Evolutionary conservation across 2,888 invertebrate species (phyloP).

Genomic region (Bombylius discolor): DNA sequence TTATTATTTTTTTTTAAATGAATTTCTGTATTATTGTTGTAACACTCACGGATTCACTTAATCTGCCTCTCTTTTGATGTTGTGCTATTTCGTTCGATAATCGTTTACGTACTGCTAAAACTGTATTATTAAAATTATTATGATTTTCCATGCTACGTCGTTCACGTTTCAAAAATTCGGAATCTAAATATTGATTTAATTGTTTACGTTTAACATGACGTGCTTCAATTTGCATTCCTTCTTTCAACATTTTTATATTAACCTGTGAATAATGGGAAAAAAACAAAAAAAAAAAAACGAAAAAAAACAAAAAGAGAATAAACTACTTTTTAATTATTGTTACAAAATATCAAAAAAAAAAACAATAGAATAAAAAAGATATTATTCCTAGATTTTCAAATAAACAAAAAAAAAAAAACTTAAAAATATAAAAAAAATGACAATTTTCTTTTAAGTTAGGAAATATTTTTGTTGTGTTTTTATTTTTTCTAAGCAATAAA

Average conservation of each 20-base stretch:
- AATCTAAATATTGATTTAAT: conserved; percentile 57
- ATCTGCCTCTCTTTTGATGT: conserved; percentile 17
- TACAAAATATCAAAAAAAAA: not conserved
- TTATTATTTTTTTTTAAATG: too few relatives aligned
- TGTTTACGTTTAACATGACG: conserved; percentile 76
- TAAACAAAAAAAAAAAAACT: too few relatives aligned
- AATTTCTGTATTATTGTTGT: too few relatives aligned
- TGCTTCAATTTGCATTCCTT: conserved; percentile 71
- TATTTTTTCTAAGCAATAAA: not conserved
- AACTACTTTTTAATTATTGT: conserved; percentile 36
- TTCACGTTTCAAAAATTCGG: conserved; percentile 56
- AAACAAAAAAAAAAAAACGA: conserved; percentile 7
- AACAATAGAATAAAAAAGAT: not conserved
- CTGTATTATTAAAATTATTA: conserved; percentile 30
- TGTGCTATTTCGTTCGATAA: conserved; percentile 30
- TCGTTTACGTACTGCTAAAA: conserved; percentile 32
- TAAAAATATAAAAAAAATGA: too few relatives aligned
- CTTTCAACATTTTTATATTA: conserved; percentile 49
- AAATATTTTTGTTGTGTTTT: not conserved
- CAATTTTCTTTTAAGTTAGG: not conserved
- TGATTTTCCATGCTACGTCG: conserved; percentile 46
- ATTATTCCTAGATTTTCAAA: too few relatives aligned
- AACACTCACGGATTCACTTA: conserved; percentile 31
- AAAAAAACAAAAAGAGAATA: not conserved
- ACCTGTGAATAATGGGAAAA: conserved; percentile 30